A percentile compares a stretch with the other conserved stretches of the same genome.
Evolutionary conservation across 2,113 vertebrate genomes (phyloP).

Genomic region (Macroglossus sobrinus): DNA sequence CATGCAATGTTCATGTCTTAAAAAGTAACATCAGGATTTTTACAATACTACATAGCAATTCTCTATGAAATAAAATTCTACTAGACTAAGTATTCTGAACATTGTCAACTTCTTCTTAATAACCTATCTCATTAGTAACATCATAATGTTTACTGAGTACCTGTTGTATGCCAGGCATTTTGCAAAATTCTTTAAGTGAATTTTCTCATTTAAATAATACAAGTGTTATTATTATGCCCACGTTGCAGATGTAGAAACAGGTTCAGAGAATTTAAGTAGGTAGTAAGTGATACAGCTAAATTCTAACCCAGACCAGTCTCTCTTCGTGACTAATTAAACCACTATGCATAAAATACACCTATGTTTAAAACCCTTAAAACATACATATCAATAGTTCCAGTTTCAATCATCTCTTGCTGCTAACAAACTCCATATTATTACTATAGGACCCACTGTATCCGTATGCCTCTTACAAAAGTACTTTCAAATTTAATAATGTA

Average conservation of each 20-base stretch:
- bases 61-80: constrained; percentile 6
- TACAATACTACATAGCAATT: not conserved
- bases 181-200: not conserved
- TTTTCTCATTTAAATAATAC: constrained; percentile 40
- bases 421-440: not conserved
- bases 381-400: not conserved
- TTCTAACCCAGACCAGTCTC: not conserved
- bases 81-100: not conserved
- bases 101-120: not conserved
- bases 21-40: not conserved
- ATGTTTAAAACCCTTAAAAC: constrained; percentile 1
- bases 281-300: not conserved
- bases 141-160: not conserved
- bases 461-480: not conserved
- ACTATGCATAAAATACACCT: not conserved
- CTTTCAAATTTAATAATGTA: not conserved
- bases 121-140: not conserved
- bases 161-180: not conserved
- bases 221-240: not conserved
- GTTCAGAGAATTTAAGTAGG: not conserved
- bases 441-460: not conserved
- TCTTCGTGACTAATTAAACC: not conserved
- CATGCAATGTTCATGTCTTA: not conserved
- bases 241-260: not conserved
- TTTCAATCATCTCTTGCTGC: not conserved